Evolutionary conservation across 2,888 invertebrate species (phyloP).

Genomic region (Cantharis rufa): DNA sequence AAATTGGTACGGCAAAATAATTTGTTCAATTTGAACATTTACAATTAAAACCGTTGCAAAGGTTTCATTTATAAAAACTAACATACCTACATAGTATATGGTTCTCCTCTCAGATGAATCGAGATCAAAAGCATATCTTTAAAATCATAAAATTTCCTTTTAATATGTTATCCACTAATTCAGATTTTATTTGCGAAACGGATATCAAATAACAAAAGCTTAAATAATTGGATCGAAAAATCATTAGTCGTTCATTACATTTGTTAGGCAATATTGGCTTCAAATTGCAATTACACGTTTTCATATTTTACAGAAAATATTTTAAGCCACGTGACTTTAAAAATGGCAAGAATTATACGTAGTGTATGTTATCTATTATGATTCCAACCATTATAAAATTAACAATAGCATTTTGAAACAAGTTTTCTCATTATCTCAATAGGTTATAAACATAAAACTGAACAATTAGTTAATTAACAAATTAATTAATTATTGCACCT

Average conservation of each 20-base stretch:
- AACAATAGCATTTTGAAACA: not conserved
- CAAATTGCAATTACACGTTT: not conserved
- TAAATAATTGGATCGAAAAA: not conserved
- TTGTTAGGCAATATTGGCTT: not conserved
- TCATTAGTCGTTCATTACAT: not conserved
- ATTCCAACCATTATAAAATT: not conserved
- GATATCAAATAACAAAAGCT: not conserved
- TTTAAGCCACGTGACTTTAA: not conserved
- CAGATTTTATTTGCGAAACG: not conserved
- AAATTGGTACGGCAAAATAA: not conserved
- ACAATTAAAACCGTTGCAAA: not conserved
- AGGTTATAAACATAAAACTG: too few relatives aligned
- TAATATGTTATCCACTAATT: not conserved
- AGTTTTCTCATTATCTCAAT: not conserved
- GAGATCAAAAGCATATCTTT: not conserved
- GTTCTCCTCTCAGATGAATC: not conserved
- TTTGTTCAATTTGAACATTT: not conserved
- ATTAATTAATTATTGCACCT: not conserved
- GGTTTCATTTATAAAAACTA: not conserved
- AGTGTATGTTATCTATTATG: not conserved
- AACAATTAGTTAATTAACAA: not conserved
- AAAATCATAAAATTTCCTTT: not conserved
- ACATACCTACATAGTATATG: too few relatives aligned
- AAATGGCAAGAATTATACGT: not conserved
- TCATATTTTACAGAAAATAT: not conserved